A percentile compares a stretch with the other conserved stretches of the same genome.
Conservation (phyloP, 2,113 vertebrate species). For the Vidua chalybeata region DNA sequence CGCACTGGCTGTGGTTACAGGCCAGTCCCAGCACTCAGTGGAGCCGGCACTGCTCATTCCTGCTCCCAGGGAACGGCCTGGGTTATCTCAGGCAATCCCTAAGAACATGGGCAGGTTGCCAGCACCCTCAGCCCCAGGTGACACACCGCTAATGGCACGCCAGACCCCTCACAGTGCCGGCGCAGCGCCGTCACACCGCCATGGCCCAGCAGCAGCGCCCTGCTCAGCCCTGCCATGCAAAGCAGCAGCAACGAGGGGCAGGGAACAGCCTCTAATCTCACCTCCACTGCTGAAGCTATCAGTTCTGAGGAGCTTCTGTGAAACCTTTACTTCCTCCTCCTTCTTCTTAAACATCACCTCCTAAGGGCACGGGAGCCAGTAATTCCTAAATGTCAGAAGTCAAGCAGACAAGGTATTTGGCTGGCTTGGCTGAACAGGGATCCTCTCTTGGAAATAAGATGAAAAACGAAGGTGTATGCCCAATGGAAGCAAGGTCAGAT, state of each 20-base stretch:
- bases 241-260: accelerated
- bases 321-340: background rate
- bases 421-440: background rate
- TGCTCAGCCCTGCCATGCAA: background rate
- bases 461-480: background rate
- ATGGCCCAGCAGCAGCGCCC: background rate
- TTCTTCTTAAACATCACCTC: background rate
- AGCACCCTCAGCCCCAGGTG: too few species aligned
- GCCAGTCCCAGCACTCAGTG: background rate
- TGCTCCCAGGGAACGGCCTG: background rate
- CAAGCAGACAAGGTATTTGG: background rate
- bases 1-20: background rate
- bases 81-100: background rate
- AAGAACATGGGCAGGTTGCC: background rate
- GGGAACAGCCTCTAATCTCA: background rate
- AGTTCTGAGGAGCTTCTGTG: background rate
- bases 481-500: background rate
- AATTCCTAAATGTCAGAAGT: background rate
- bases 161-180: background rate
- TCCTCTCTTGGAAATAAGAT: background rate
- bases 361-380: background rate
- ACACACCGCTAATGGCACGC: accelerated
- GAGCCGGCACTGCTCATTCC: accelerated
- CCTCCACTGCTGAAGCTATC: background rate
- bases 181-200: too few species aligned